Evolutionary conservation across 2,797 vertebrate genomes (phyloP), one percentile per base, ranked within the genome.

Genomic region (Cynopterus sphinx): DNA sequence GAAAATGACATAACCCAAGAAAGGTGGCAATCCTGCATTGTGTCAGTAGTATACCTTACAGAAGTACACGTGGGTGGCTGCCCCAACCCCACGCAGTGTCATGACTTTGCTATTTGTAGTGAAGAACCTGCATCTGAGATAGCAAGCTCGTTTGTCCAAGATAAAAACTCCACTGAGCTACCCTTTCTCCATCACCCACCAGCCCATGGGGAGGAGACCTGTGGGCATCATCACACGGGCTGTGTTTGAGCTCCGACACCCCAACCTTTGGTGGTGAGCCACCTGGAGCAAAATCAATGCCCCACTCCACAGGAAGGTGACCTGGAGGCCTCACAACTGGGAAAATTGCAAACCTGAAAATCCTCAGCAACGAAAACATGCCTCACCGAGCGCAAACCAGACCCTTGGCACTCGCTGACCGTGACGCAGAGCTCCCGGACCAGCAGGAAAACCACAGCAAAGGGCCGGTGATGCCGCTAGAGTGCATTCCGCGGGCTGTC

Each of bases 371-470:
- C 92, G 78, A 95, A 97, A 97, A 96, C 96, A 95, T 36, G 90
- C 82, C 96, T 95, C 31, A 92, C 95, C 94, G 70, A 96, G 96
- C 15, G 9, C 89, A 94, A 84, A 96, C 92, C 96, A 97, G 97
- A 95, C 92, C 57, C 96, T 97, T 97, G 97, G 97, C 96, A 75
- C 57, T 33, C 9, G 5, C 5, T 6, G 65, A 9, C 71, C 12
- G 86, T 97, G 97, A 98, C 95, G 93, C 96, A 95, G 94, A 79
- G 91, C 93, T 96, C 96, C 90, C 92, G 17, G 63, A n/a, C 96
- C 78, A 91, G 97, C 96, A 97, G 97, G 96, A 97, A 98, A 98
- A 96, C 97, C 97, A 94, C 94, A 96, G 96, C 68, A 95, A 95
- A 97, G 97, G 83, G 24, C 91, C 82, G 96, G 96, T 96, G 95